Evolutionary conservation across 2,888 invertebrate genomes (phyloP).

Genomic region (Bellardia pandia): DNA sequence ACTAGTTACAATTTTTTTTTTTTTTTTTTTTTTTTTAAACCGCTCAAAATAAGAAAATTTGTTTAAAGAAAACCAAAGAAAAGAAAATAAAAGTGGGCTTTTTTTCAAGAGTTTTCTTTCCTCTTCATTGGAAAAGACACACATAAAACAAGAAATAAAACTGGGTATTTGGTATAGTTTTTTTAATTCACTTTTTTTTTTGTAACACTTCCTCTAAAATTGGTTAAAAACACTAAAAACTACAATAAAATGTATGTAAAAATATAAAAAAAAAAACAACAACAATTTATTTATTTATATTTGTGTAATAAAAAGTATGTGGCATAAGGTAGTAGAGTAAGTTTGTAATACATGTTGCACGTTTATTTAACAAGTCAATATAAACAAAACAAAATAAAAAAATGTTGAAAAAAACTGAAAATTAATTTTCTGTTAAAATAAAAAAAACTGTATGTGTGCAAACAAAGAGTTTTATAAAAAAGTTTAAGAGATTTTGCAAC

Average conservation of each 20-base stretch:
- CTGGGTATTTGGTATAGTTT: constrained; percentile 70
- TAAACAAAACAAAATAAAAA: constrained; percentile 42
- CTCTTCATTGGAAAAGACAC: constrained; percentile 29
- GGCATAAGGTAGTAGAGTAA: constrained; percentile 60
- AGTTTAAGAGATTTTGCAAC: constrained; percentile 59
- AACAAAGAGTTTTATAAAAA: constrained; percentile 34
- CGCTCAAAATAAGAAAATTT: background rate
- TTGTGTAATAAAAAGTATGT: constrained; percentile 53
- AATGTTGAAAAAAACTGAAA: constrained; percentile 12
- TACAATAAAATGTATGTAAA: constrained; percentile 16
- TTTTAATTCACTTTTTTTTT: constrained; percentile 42
- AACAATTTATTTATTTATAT: constrained; percentile 33
- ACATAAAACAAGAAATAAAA: constrained; percentile 65
- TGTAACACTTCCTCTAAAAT: constrained; percentile 73
- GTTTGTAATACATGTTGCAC: constrained; percentile 70
- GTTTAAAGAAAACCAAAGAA: constrained; percentile 22
- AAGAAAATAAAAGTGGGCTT: constrained; percentile 66
- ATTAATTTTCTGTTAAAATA: constrained; percentile 38
- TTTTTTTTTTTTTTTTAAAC: background rate
- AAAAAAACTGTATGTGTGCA: background rate
- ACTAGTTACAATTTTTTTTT: constrained; percentile 58
- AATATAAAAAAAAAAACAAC: background rate
- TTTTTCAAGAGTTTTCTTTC: constrained; percentile 50
- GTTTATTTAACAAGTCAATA: constrained; percentile 66
- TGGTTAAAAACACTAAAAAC: constrained; percentile 60